A percentile compares a stretch with the other conserved stretches of the same genome.
Conservation (phyloP, 1,140 invertebrate genomes). For the Ostrea edulis region DNA sequence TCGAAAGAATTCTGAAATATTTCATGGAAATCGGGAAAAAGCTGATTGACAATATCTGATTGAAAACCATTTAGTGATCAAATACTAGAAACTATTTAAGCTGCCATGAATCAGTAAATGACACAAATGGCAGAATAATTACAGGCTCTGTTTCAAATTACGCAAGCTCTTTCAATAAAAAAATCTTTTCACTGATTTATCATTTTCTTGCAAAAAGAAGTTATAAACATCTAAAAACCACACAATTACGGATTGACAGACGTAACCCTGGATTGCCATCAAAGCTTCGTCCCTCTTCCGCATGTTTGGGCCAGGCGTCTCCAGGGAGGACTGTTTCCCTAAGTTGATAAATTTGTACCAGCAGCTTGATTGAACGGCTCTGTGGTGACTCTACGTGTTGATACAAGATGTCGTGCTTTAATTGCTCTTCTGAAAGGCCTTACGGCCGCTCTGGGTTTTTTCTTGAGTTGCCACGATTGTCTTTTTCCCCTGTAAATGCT, state of each 20-base stretch:
- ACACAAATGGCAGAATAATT: slow-evolving; percentile 14
- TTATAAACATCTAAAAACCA: neutral
- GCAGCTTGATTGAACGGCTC: slow-evolving; percentile 8
- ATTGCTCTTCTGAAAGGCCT: neutral
- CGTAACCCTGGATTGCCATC: neutral
- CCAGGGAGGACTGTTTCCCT: neutral
- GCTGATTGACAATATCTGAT: neutral
- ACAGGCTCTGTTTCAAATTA: slow-evolving; percentile 17
- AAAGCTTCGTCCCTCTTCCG: neutral
- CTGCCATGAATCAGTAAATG: slow-evolving; percentile 23
- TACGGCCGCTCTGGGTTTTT: neutral
- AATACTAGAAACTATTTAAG: slow-evolving; percentile 21
- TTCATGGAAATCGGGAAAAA: neutral
- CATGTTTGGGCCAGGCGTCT: slow-evolving; percentile 15
- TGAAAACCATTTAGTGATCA: slow-evolving; percentile 34
- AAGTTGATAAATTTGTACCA: slow-evolving; percentile 12
- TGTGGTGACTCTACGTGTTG: slow-evolving; percentile 2
- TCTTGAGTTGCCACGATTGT: neutral
- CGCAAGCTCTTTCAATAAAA: neutral
- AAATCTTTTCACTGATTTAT: slow-evolving; percentile 24
- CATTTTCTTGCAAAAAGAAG: slow-evolving; percentile 2
- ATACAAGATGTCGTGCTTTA: slow-evolving; percentile 23
- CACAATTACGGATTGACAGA: neutral
- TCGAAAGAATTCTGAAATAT: neutral
- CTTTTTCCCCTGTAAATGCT: neutral